A percentile compares a stretch with the other conserved stretches of the same genome.
These are phyloP conservation scores for Selene dorsalis DNA, from an alignment of 2,797 vertebrate species.

Conservation along the genomic window DNA sequence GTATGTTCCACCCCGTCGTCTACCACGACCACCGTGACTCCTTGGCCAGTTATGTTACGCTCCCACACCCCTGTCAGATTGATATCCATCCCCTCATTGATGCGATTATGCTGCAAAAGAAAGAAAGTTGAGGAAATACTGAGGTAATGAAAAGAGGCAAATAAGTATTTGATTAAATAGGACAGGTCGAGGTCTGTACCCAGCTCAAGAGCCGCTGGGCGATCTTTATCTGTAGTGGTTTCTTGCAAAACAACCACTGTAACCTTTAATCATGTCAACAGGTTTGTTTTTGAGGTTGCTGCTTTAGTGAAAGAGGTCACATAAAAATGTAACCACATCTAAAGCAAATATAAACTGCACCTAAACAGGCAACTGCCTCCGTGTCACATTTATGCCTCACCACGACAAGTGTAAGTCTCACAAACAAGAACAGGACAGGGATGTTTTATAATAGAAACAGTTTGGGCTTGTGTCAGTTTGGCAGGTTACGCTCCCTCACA, in stretches of 20 bases:
- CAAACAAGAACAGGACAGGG: no score
- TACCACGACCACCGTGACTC: conserved; percentile 96
- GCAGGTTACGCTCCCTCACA: background rate
- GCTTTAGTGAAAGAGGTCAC: no score
- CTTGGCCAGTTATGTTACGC: conserved; percentile 91
- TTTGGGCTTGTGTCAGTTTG: background rate
- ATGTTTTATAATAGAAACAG: background rate
- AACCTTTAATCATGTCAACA: background rate
- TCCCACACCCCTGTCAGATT: conserved; percentile 98
- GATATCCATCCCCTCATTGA: conserved; percentile 92
- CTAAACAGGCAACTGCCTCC: background rate
- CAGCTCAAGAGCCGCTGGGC: no score
- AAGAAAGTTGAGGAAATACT: background rate
- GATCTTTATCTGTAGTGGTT: background rate
- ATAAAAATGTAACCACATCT: no score
- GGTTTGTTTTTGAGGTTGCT: background rate
- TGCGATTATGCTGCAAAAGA: conserved; percentile 87
- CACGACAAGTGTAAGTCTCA: background rate
- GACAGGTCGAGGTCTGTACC: background rate
- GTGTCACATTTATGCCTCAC: background rate
- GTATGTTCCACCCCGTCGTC: conserved; percentile 96
- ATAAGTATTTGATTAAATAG: background rate
- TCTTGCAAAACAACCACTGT: background rate
- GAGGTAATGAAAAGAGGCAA: background rate
- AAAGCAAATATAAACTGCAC: no score